phyloP scores from a whole-genome alignment of 1,140 invertebrate genomes.

The Drosophila yakuba region DNA sequence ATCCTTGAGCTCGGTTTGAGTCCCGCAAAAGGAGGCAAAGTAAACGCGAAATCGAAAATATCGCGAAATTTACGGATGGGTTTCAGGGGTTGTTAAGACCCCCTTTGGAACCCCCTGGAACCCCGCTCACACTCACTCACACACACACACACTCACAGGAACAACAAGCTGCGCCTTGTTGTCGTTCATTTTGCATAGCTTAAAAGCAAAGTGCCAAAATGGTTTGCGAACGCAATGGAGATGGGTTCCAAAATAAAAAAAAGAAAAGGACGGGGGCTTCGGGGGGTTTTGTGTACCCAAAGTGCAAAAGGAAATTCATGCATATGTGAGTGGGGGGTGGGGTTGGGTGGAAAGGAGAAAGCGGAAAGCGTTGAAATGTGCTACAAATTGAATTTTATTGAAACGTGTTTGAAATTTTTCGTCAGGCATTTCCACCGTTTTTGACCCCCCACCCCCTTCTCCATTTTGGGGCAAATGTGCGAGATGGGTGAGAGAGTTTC shows the following conservation, averaged over 20 bases:
- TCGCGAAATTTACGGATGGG: slow-evolving; percentile 45
- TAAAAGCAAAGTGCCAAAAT: slow-evolving; percentile 73
- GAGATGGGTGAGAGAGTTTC: not conserved
- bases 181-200: slow-evolving; percentile 63
- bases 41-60: slow-evolving; percentile 77
- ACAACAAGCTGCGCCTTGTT: slow-evolving; percentile 40
- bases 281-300: slow-evolving; percentile 40
- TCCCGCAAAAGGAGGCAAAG: slow-evolving; percentile 32
- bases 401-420: slow-evolving; percentile 83
- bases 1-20: slow-evolving; percentile 64
- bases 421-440: slow-evolving; percentile 54
- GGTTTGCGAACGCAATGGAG: slow-evolving; percentile 30
- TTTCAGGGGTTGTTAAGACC: not conserved
- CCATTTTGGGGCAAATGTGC: slow-evolving; percentile 11
- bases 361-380: slow-evolving; percentile 82
- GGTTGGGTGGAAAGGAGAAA: not conserved
- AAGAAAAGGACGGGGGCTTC: not conserved
- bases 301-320: slow-evolving; percentile 81
- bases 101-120: not conserved
- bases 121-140: not conserved
- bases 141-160: slow-evolving; percentile 7
- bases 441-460: not conserved
- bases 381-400: slow-evolving; percentile 83
- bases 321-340: slow-evolving; percentile 60
- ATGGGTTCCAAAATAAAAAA: slow-evolving; percentile 8